phyloP scores from a whole-genome alignment of 2,113 vertebrate species.

The Cinclus cinclus region DNA sequence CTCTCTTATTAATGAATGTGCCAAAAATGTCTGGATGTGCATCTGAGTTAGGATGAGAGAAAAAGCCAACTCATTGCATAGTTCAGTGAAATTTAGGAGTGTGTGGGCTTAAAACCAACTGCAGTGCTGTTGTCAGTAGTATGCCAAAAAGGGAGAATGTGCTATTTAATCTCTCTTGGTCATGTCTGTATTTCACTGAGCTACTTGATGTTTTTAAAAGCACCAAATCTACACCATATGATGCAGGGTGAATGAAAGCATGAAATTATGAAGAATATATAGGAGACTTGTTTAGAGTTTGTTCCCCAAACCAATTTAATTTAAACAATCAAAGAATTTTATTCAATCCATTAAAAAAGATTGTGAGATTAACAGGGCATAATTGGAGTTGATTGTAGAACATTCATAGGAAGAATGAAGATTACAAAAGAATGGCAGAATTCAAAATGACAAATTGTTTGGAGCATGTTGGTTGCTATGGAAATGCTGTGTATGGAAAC shows the following conservation, averaged over 20 bases:
- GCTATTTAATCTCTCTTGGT: not conserved
- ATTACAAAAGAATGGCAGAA: not conserved
- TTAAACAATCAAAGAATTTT: not conserved
- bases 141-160: not conserved
- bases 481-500: not conserved
- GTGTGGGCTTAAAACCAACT: constrained; percentile 19
- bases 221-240: not conserved
- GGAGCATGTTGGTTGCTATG: not conserved
- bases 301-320: not conserved
- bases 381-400: not conserved
- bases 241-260: not conserved
- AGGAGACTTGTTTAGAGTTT: not conserved
- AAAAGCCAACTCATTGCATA: constrained; percentile 2
- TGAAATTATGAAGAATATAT: not conserved
- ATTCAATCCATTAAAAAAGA: not conserved
- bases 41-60: not conserved
- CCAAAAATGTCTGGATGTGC: constrained; percentile 10
- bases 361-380: not conserved
- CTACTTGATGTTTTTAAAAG: not conserved
- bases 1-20: constrained; percentile 5
- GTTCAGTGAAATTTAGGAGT: constrained; percentile 33
- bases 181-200: not conserved
- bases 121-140: not conserved
- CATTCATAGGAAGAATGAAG: not conserved
- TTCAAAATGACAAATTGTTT: not conserved